phyloP scores from a whole-genome alignment of 2,113 vertebrate species.

The Boulengeromyrus knoepffleri region DNA sequence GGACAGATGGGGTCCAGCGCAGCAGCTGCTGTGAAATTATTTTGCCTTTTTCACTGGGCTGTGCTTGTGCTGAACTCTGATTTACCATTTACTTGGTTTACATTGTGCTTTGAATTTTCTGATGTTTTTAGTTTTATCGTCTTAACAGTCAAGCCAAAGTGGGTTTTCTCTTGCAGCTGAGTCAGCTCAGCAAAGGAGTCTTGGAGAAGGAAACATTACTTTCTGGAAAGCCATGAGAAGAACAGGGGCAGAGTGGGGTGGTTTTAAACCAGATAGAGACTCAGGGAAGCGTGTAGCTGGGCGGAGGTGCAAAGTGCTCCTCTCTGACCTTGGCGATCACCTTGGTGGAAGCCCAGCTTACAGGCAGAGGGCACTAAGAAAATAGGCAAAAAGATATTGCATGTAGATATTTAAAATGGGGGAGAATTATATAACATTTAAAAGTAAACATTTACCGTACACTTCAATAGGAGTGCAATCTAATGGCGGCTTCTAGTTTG shows the following conservation, averaged over 20 bases:
- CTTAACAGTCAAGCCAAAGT: background rate
- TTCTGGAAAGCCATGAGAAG: background rate
- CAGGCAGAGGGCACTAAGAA: background rate
- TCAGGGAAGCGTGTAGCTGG: background rate
- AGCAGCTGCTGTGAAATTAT: background rate
- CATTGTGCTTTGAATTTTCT: background rate
- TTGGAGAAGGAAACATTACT: background rate
- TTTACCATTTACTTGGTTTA: background rate
- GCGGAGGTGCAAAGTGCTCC: background rate
- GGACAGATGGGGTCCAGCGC: background rate
- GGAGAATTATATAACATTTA: background rate
- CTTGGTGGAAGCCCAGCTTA: background rate
- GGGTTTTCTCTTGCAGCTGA: background rate
- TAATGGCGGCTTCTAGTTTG: background rate
- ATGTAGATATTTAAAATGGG: background rate
- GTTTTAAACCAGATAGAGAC: background rate
- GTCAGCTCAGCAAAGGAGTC: background rate
- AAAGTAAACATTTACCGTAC: background rate
- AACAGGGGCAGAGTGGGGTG: background rate
- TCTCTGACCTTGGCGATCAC: background rate
- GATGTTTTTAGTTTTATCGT: background rate
- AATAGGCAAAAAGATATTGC: background rate
- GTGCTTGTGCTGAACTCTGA: background rate
- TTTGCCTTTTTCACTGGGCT: background rate
- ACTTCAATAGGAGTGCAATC: background rate